Percentiles rank a stretch among this genome's conserved stretches.
Conservation (phyloP, 1,140 invertebrate genomes). For the Platyscapa corneri region DNA sequence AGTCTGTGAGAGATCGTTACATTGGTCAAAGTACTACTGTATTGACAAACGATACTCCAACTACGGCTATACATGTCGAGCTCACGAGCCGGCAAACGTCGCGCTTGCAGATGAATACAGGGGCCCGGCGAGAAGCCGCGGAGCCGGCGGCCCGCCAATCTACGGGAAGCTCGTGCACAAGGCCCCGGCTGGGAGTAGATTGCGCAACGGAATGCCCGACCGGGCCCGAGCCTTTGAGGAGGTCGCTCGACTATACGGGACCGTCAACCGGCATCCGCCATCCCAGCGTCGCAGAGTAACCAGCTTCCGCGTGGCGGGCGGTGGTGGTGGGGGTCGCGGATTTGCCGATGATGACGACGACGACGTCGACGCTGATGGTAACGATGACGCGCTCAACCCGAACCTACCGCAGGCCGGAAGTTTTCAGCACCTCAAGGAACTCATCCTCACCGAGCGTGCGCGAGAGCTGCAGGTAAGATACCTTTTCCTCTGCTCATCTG, state of each 20-base stretch:
- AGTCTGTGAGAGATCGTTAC: too few relatives aligned
- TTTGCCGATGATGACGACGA: neutral
- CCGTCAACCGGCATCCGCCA: conserved; percentile 66
- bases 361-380: too few relatives aligned
- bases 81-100: too few relatives aligned
- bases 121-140: conserved; percentile 58
- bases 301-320: conserved; percentile 63
- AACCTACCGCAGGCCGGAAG: conserved; percentile 77
- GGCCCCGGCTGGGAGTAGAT: conserved; percentile 72
- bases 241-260: conserved; percentile 71
- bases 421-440: conserved; percentile 79
- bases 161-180: conserved; percentile 80
- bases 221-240: conserved; percentile 72
- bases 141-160: conserved; percentile 70
- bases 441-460: conserved; percentile 80
- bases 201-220: conserved; percentile 66
- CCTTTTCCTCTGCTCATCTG: neutral
- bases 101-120: conserved; percentile 48
- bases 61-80: too few relatives aligned
- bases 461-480: conserved; percentile 75
- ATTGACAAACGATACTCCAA: too few relatives aligned
- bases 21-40: too few relatives aligned
- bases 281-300: conserved; percentile 58
- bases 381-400: conserved; percentile 14
- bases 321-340: conserved; percentile 41